Conservation (phyloP, 2,113 vertebrate genomes). For the Spilogale gracilis region DNA sequence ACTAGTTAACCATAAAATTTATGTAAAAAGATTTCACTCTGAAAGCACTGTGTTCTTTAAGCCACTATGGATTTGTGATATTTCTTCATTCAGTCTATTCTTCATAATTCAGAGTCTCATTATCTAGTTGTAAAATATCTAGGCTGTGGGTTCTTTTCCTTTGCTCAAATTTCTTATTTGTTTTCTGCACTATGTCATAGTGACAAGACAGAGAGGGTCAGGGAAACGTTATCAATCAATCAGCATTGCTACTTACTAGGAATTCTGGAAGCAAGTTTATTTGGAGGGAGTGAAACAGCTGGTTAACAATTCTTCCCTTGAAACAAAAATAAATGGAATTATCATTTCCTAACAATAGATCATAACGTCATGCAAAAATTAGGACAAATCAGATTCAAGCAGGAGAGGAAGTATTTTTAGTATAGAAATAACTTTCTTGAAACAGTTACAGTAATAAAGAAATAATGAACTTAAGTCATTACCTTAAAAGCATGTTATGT, state of each 20-base stretch:
- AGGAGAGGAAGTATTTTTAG: constrained; percentile 73
- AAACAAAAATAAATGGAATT: constrained; percentile 82
- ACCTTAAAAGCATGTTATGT: constrained; percentile 73
- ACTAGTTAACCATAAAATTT: constrained; percentile 46
- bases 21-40: neutral
- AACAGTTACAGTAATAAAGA: constrained; percentile 77
- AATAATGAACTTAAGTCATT: constrained; percentile 78
- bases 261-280: constrained; percentile 65
- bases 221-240: constrained; percentile 58
- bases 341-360: constrained; percentile 82
- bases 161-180: constrained; percentile 47
- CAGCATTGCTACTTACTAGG: constrained; percentile 18
- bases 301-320: constrained; percentile 76
- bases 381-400: constrained; percentile 74
- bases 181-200: constrained; percentile 41
- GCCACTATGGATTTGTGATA: neutral
- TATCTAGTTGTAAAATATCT: constrained; percentile 27
- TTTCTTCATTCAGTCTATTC: neutral
- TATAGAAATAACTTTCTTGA: constrained; percentile 78
- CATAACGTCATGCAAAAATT: constrained; percentile 75
- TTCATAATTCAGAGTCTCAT: constrained; percentile 20
- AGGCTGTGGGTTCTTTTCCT: constrained; percentile 22
- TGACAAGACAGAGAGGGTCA: constrained; percentile 58
- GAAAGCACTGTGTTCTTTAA: neutral
- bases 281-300: constrained; percentile 72